A percentile compares a stretch with the other conserved stretches of the same genome.
Conservation (phyloP, 2,797 vertebrate species). For the Enteromius afrohamiltoni region DNA sequence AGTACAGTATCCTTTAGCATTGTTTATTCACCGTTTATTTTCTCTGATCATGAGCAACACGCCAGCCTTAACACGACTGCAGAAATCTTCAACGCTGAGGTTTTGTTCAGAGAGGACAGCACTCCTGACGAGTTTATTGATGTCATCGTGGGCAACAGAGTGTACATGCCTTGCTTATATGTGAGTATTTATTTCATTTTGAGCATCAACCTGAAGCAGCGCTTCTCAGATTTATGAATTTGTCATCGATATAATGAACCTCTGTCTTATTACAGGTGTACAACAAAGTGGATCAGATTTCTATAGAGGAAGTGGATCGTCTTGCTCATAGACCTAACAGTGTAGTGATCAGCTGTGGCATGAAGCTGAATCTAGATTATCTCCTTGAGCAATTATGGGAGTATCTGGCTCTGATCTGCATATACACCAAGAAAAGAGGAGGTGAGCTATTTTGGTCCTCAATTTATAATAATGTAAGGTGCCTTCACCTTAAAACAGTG, state of each 20-base stretch:
- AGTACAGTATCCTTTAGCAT: conserved; percentile 94
- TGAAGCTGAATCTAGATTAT: conserved; percentile 97
- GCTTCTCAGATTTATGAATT: not conserved
- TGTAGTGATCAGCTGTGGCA: conserved; percentile 96
- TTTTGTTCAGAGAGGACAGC: conserved; percentile 96
- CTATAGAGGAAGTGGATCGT: conserved; percentile 96
- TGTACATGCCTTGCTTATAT: conserved; percentile 98
- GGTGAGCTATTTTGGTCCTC: conserved; percentile 73
- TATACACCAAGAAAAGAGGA: conserved; percentile 98
- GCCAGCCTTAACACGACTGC: conserved; percentile 67
- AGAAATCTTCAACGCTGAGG: conserved; percentile 99
- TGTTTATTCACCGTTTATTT: not conserved
- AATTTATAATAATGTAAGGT: not conserved
- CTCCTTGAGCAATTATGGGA: conserved; percentile 95
- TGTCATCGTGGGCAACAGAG: conserved; percentile 94
- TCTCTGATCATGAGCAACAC: not conserved
- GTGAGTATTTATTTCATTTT: conserved; percentile 74
- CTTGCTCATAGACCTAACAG: conserved; percentile 89
- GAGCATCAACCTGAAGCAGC: not conserved
- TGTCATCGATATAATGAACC: not conserved
- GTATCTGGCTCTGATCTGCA: conserved; percentile 93
- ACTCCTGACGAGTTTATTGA: conserved; percentile 97
- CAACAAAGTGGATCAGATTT: conserved; percentile 99
- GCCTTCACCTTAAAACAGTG: not conserved
- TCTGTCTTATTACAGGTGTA: conserved; percentile 84